Base-by-base conservation (phyloP, 2,888 invertebrate genomes). In the Euplagia quadripunctaria region DNA sequence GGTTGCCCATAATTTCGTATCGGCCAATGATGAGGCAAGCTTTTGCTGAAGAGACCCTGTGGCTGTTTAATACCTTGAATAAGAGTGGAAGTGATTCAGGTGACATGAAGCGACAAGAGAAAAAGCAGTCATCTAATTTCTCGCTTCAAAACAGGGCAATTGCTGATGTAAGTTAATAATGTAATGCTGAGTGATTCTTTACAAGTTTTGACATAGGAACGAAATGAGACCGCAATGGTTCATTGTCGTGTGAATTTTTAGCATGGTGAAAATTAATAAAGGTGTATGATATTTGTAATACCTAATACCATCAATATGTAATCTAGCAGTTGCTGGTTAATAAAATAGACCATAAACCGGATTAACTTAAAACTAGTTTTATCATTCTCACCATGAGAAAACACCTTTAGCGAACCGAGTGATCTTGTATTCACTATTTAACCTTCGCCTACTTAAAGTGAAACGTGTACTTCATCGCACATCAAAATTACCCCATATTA, bases 401-500 rank as follows among this genome's bases (percentile, higher is more conserved):
- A 65, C 68, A 66, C 51, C 69, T 68, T 61, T 31, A 73, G 4
- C 43, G 61, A 70, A 76, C 63, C 74, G 55, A 81, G 66, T 83
- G 84, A 78, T 84, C 81, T 81, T 85, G 77, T 73, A 72, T 74
- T 70, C 71, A 77, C 78, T 78, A 73, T 81, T 79, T 81, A 80
- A 84, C 86, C 86, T 85, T 86, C 85, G 78, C 86, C 86, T 74
- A 86, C 77, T 80, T 86, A 75, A 73, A 42, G 46, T 72, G 72
- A 79, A 68, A 70, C 75, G 76, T 75, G 77, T 78, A 77, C 83
- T 83, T 79, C 79, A 86, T 81, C 84, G 84, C 78, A 77, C 81
- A 81, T 80, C 80, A 76, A 86, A 86, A 86, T 85, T 85, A 83
- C 83, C 77, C 78, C 61, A 76, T 69, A 86, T 85, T 86, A 83